Percentiles rank a stretch among this genome's conserved stretches.
phyloP scores from a whole-genome alignment of 2,888 invertebrate species.

The Notodonta ziczac region DNA sequence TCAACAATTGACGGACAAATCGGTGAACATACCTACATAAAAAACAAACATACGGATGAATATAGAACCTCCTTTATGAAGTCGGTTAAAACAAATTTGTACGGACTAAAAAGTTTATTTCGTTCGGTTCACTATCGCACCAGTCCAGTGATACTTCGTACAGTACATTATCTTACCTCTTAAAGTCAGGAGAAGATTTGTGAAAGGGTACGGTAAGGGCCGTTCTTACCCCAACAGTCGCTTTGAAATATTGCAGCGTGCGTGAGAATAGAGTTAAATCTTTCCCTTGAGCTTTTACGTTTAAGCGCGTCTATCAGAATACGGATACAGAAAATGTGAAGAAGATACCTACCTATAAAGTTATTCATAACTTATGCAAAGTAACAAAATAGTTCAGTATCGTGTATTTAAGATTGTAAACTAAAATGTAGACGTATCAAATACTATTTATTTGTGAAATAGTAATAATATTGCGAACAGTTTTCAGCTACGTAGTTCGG shows the following conservation, averaged over 20 bases:
- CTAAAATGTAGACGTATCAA: too few species aligned
- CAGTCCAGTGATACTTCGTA: constrained; percentile 13
- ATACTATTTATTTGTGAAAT: too few species aligned
- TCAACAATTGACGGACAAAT: too few species aligned
- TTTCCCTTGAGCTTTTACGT: constrained; percentile 1
- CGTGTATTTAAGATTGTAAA: too few species aligned
- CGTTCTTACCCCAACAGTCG: constrained; percentile 14
- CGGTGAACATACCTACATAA: too few species aligned
- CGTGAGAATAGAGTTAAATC: constrained; percentile 27
- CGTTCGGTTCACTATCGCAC: constrained; percentile 1
- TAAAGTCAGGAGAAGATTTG: constrained; percentile 36
- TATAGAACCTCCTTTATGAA: background rate
- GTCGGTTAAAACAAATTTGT: background rate
- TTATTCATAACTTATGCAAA: too few species aligned
- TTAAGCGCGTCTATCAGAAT: background rate
- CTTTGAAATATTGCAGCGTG: constrained; percentile 32
- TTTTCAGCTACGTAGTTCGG: too few species aligned
- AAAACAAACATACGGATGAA: too few species aligned
- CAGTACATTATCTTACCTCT: constrained; percentile 30
- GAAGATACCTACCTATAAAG: too few species aligned
- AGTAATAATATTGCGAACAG: too few species aligned
- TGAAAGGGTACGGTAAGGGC: constrained; percentile 10
- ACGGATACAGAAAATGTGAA: too few species aligned
- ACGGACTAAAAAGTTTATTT: background rate
- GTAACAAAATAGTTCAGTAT: too few species aligned